These are phyloP conservation scores for Acrocephalus scirpaceus DNA, from an alignment of 2,797 vertebrate species.

Conservation along the genomic window DNA sequence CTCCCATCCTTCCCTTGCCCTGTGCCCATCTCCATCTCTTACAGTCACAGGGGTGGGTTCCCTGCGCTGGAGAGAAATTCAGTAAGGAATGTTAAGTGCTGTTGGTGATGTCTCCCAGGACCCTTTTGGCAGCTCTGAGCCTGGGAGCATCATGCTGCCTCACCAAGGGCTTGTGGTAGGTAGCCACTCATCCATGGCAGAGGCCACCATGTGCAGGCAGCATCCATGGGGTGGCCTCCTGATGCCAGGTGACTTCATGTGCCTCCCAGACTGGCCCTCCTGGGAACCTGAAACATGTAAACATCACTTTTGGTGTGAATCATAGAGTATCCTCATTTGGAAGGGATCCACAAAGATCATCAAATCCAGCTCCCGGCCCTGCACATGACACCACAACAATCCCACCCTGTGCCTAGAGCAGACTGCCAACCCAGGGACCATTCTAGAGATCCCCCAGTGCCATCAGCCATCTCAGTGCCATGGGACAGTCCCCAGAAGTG, in stretches of 20 bases:
- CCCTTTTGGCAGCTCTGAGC: not conserved
- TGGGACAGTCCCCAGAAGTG: fast-evolving
- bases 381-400: not conserved
- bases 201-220: not conserved
- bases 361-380: not conserved
- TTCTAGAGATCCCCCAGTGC: not conserved
- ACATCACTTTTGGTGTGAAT: not conserved
- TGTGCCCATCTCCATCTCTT: not conserved
- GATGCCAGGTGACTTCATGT: not conserved
- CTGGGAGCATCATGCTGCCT: not conserved
- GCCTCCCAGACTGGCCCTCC: not conserved
- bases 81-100: not conserved
- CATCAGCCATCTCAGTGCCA: not conserved
- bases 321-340: not conserved
- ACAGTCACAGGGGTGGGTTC: not conserved
- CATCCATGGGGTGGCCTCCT: not conserved
- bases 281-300: not conserved
- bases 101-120: not conserved
- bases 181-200: fast-evolving
- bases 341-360: not conserved
- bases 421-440: not conserved
- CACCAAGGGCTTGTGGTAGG: fast-evolving
- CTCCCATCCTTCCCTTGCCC: not conserved
- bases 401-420: not conserved
- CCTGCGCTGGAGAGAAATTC: not conserved